These are phyloP conservation scores for Dorcus parallelipipedus DNA, from an alignment of 2,888 invertebrate species.

Conservation along the genomic window DNA sequence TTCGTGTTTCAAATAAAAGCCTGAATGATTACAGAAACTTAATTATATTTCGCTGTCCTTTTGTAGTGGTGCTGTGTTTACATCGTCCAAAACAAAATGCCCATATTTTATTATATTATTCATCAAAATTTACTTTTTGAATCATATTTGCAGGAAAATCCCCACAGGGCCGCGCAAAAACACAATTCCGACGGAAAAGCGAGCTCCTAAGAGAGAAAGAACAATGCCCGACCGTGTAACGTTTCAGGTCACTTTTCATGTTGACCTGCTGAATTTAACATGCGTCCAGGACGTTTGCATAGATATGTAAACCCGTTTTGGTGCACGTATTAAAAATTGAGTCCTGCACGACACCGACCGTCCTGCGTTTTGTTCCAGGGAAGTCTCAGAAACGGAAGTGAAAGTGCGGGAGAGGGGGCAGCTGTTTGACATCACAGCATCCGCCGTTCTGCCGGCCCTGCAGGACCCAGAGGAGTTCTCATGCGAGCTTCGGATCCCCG, in stretches of 20 bases:
- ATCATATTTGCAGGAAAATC: too few species aligned
- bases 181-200: too few species aligned
- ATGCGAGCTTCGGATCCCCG: slow-evolving; percentile 60
- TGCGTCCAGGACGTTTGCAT: neutral
- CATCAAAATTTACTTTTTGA: too few species aligned
- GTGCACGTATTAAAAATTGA: neutral
- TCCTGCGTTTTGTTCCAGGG: slow-evolving; percentile 23
- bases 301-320: neutral
- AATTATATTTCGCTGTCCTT: too few species aligned
- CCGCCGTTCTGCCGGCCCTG: slow-evolving; percentile 57
- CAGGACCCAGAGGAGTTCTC: slow-evolving; percentile 59
- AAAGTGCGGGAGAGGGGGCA: slow-evolving; percentile 51
- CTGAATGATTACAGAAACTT: too few species aligned
- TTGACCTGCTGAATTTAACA: neutral
- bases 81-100: too few species aligned
- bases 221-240: neutral
- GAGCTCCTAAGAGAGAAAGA: neutral
- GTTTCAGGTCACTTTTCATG: neutral
- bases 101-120: too few species aligned
- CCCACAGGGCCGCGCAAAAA: too few species aligned
- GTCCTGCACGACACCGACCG: neutral
- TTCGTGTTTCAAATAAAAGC: too few species aligned
- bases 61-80: too few species aligned
- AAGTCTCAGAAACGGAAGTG: slow-evolving; percentile 35
- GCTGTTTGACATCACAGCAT: slow-evolving; percentile 58